Evolutionary conservation across 2,113 vertebrate species (phyloP).

Genomic region (Cryptotis parvus): DNA sequence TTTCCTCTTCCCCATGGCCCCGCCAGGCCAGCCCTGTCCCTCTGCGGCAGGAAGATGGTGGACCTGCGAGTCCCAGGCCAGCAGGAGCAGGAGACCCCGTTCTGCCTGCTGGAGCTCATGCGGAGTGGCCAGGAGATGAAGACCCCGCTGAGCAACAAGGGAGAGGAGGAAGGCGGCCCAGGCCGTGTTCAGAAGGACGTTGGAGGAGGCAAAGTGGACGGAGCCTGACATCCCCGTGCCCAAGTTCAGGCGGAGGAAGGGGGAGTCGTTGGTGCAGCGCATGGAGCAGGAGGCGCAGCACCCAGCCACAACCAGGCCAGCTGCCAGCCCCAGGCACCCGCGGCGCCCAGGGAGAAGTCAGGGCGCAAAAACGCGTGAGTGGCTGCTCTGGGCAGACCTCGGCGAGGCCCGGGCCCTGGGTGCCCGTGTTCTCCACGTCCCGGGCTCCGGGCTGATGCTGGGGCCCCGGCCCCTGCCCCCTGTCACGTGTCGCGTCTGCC

Average conservation of each 20-base stretch:
- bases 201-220: constrained; percentile 73
- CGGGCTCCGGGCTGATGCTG: no score
- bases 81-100: constrained; percentile 94
- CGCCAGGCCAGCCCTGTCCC: no score
- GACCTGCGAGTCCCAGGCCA: no score
- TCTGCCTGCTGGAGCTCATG: constrained; percentile 94
- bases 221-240: constrained; percentile 86
- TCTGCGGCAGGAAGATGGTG: no score
- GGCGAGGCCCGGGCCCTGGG: no score
- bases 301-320: constrained; percentile 90
- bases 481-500: no score
- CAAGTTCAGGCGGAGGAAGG: constrained; percentile 87
- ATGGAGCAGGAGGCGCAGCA: constrained; percentile 92
- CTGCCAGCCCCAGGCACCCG: constrained; percentile 90
- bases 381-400: no score
- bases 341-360: constrained; percentile 85
- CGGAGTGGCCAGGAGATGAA: constrained; percentile 91
- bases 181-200: constrained; percentile 43
- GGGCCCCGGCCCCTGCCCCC: no score
- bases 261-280: constrained; percentile 91
- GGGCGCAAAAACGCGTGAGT: constrained; percentile 93
- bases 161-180: constrained; percentile 81
- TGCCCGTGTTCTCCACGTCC: no score
- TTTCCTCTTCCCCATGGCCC: no score
- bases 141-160: constrained; percentile 54